Base-by-base conservation (phyloP, 2,888 invertebrate genomes). In the Acleris sparsana region DNA sequence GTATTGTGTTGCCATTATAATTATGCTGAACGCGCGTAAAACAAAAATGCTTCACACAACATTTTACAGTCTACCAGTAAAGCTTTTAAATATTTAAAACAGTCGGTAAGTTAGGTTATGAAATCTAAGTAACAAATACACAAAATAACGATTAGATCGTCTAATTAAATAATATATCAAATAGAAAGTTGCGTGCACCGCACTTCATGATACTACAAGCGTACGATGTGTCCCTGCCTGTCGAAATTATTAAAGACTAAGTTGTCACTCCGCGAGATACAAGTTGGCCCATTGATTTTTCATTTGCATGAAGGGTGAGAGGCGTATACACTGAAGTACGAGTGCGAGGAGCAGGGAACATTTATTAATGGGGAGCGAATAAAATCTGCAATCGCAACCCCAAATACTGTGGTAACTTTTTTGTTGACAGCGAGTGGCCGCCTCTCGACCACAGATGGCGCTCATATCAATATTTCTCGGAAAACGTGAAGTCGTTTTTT, bases 281-380 rank as follows among this genome's bases (percentile, higher is more conserved):
- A 33, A 44, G 52, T 25, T 22, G 73, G 70, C 59, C 63, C 73
- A 74, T 76, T 74, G 76, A 76, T 76, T 76, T 76, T 74, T 76
- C 72, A 76, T 76, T 76, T 74, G 72, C 71, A 75, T 75, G 70
- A 53, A 46, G 62, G 69, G 39, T 59, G 71, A 65, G 74, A 76
- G 20, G 22, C 68, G 48, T 20, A 44, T 57, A 70, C 29, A 7
- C 1, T 59, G 44, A 29, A 49, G 25, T 43, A 53, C 53, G 51
- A 33, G 68, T 48, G 69, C 11, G 73, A 73, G 53, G 55, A 69
- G 62, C 71, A 72, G 46, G 29, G 56, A 33, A 46, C 63, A 70
- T 63, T 69, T 69, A 60, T 66, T 69, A 63, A 66, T 62, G 59
- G 66, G 66, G 69, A 65, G 62, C 44, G 43, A 57, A 69, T 65